A percentile compares a stretch with the other conserved stretches of the same genome.
These are phyloP conservation scores for Drosophila formosana DNA, from an alignment of 2,888 invertebrate genomes.

Conservation along the genomic window DNA sequence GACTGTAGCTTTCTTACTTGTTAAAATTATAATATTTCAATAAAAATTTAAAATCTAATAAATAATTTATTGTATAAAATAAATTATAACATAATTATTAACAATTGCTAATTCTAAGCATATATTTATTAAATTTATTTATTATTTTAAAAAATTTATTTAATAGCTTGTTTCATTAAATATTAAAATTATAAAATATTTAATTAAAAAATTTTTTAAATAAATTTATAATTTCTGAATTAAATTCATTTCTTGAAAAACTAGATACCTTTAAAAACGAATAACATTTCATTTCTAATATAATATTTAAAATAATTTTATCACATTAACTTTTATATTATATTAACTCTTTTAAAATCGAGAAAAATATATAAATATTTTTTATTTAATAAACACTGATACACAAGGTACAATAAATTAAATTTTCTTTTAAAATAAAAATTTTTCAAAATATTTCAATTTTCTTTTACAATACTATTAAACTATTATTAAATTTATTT, in stretches of 20 bases:
- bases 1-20: too few species aligned
- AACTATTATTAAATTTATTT: conserved; percentile 86
- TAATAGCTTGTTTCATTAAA: conserved; percentile 86
- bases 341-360: conserved; percentile 89
- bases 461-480: conserved; percentile 87
- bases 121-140: conserved; percentile 85
- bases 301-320: conserved; percentile 88
- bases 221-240: conserved; percentile 82
- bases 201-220: conserved; percentile 81
- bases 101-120: conserved; percentile 87
- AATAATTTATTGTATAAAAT: conserved; percentile 86
- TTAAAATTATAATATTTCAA: conserved; percentile 85
- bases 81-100: conserved; percentile 86
- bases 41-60: conserved; percentile 84
- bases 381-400: conserved; percentile 89
- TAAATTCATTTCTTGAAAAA: conserved; percentile 88
- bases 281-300: conserved; percentile 89
- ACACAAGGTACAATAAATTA: conserved; percentile 90
- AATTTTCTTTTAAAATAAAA: conserved; percentile 86
- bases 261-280: conserved; percentile 89
- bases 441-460: conserved; percentile 86
- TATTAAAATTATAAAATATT: conserved; percentile 86
- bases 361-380: conserved; percentile 85
- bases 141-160: conserved; percentile 86
- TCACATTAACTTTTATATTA: conserved; percentile 87